Base-by-base conservation (phyloP, 2,888 invertebrate species). In the Drosophila imparisetae region DNA sequence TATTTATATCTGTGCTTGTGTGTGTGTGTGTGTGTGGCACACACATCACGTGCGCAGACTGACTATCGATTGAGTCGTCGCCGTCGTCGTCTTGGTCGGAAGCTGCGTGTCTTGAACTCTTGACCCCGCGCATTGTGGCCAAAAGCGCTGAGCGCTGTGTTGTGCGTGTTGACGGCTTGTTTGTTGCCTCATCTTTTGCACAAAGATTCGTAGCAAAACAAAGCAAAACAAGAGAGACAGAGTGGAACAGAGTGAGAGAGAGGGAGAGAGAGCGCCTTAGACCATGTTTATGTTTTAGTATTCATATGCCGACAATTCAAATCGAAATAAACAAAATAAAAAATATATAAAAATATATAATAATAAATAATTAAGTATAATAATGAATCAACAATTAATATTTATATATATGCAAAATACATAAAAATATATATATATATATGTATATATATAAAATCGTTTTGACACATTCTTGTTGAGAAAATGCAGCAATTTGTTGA, bases 71-170 rank as follows among this genome's bases (percentile, higher is more conserved):
- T 86, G 89, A 89, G 82, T 76, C 75, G 85, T 88, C 77, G 80
- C 50, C 64, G 65, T 53, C 66, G 61, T 67, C 60, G 66, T 59
- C 62, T 66, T 53, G 34, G 70, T 89, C 85, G 85, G 85, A 86
- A 86, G 85, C 85, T 89, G 85, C 81, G 84, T 81, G 87, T 79
- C 82, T 82, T 90, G 89, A 86, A 86, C 85, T 86, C 87, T 86
- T 86, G 85, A 86, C 89, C 85, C 85, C 85, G 61, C 80, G 53
- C 66, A 21, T 30, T 54, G 59, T 34, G 54, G 61, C 57, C 54
- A 66, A 61, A 45, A 27, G 65, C 55, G 65, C 55, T 55, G 36
- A 24, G 45, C 45, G 15, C 21, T 8, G 45, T 45, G 29, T 58
- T 65, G 68, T 78, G 81, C 60, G 68, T 83, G 77, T 66, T 71